phyloP scores from a whole-genome alignment of 2,888 invertebrate genomes.

The Melanophora roralis region DNA sequence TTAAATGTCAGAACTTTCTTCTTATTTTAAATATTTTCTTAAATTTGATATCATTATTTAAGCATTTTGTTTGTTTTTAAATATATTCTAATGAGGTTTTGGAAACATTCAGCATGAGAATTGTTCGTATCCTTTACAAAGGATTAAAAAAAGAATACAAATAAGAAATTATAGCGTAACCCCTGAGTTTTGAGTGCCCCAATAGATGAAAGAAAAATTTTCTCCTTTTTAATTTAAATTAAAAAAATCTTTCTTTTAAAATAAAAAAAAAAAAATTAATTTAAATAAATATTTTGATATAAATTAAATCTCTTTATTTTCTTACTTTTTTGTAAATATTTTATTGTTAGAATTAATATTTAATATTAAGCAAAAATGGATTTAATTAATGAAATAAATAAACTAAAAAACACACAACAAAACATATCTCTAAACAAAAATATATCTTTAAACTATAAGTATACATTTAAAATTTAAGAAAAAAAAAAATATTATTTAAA shows the following conservation, averaged over 20 bases:
- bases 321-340: constrained; percentile 3
- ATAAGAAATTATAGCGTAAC: too few relatives aligned
- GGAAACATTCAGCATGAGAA: too few relatives aligned
- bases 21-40: neutral
- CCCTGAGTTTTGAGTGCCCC: too few relatives aligned
- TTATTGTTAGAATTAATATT: neutral
- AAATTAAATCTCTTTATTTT: too few relatives aligned
- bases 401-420: neutral
- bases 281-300: too few relatives aligned
- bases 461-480: neutral
- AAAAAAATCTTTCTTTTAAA: too few relatives aligned
- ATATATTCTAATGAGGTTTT: too few relatives aligned
- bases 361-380: neutral
- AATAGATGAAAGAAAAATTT: neutral
- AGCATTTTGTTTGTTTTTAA: too few relatives aligned
- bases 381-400: neutral
- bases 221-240: neutral
- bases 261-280: neutral
- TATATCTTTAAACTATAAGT: neutral
- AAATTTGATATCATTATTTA: neutral
- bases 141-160: too few relatives aligned
- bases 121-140: too few relatives aligned
- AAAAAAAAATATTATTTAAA: neutral
- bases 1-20: constrained; percentile 27
- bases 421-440: neutral